Evolutionary conservation across 2,888 invertebrate genomes (phyloP).

Genomic region (Xanthia togata): DNA sequence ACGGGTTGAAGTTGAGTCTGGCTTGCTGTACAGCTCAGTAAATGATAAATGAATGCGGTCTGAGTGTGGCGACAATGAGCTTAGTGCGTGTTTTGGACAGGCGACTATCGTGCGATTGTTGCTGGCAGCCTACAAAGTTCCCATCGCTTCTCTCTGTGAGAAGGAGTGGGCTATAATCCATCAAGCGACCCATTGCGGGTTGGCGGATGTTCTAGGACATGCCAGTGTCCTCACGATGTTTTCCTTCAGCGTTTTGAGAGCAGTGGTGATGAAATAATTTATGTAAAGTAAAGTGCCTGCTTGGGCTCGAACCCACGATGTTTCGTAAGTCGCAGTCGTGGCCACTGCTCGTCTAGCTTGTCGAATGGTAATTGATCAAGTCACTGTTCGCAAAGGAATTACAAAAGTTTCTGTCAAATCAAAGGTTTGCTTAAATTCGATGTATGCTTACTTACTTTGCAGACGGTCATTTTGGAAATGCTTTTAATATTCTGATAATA

Average conservation of each 20-base stretch:
- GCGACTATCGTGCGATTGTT: constrained; percentile 11
- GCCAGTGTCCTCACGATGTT: no score
- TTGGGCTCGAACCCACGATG: no score
- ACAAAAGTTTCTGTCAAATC: neutral
- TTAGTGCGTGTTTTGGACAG: neutral
- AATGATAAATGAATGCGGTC: constrained; percentile 58
- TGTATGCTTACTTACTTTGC: neutral
- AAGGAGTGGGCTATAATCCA: no score
- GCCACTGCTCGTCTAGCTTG: neutral
- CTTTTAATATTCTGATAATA: neutral
- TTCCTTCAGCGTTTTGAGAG: no score
- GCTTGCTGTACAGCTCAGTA: constrained; percentile 42
- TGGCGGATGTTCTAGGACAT: no score
- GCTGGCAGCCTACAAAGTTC: neutral
- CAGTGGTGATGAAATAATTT: no score
- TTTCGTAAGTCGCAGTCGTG: no score
- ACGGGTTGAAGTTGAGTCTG: constrained; percentile 53
- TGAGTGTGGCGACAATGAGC: constrained; percentile 31
- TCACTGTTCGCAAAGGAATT: no score
- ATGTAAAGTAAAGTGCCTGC: no score
- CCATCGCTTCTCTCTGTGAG: no score
- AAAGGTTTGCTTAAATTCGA: neutral
- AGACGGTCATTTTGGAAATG: neutral
- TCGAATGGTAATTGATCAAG: neutral
- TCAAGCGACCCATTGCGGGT: no score